Evolutionary conservation across 2,113 vertebrate species (phyloP).

Genomic region (Dasyornis broadbenti): DNA sequence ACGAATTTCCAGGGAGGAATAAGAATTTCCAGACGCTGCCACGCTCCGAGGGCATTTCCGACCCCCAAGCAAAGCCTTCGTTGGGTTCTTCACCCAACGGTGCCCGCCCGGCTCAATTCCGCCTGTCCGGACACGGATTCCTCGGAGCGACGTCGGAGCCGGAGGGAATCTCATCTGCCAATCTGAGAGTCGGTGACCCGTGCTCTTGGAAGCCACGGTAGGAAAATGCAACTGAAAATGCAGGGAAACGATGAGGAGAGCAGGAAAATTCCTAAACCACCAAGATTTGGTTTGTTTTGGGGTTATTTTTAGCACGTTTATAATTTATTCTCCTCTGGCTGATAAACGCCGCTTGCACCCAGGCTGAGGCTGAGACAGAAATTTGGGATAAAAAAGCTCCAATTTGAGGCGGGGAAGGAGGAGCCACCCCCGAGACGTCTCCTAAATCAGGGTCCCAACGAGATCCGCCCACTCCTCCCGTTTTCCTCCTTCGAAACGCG

Average conservation of each 20-base stretch:
- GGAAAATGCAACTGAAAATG: neutral
- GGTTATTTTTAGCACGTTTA: neutral
- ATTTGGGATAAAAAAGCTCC: neutral
- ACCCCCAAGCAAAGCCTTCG: fast-evolving
- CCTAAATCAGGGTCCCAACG: neutral
- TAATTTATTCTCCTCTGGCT: neutral
- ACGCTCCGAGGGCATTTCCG: fast-evolving
- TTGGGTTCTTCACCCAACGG: neutral
- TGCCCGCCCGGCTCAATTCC: neutral
- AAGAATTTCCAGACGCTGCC: neutral
- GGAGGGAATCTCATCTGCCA: neutral
- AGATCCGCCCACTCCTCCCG: neutral
- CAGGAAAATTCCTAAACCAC: neutral
- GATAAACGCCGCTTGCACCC: neutral
- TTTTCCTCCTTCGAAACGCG: neutral
- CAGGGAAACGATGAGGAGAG: neutral
- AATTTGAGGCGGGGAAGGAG: neutral
- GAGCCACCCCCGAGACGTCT: neutral
- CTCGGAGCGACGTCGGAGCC: neutral
- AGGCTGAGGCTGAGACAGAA: neutral
- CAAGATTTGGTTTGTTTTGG: neutral
- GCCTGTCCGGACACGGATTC: neutral
- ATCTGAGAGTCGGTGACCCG: neutral
- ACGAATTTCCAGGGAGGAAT: neutral
- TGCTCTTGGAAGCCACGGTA: neutral